A percentile compares a stretch with the other conserved stretches of the same genome.
phyloP scores from a whole-genome alignment of 2,113 vertebrate species.

The Scytalopus superciliaris region DNA sequence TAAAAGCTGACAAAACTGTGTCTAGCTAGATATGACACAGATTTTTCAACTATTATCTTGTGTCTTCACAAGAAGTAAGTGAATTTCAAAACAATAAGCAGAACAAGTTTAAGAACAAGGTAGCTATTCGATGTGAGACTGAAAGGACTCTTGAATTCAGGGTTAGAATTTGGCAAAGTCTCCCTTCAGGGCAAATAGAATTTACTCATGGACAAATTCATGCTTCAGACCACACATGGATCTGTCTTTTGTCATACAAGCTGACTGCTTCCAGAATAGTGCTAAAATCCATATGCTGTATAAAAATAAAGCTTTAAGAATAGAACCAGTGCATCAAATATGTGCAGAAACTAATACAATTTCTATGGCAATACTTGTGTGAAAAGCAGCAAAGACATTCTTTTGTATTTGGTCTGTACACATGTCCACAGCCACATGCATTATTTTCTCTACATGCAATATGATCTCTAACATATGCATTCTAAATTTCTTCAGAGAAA shows the following conservation, averaged over 20 bases:
- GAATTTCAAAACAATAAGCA: background rate
- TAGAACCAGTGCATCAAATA: background rate
- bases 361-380: background rate
- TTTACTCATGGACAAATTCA: background rate
- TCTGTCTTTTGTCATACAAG: background rate
- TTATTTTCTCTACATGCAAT: background rate
- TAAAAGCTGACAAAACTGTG: conserved; percentile 25
- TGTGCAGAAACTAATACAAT: background rate
- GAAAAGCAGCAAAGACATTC: background rate
- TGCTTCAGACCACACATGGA: background rate
- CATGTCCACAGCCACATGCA: background rate
- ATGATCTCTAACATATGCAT: background rate
- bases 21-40: background rate
- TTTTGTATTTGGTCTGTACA: background rate
- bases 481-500: background rate
- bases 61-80: background rate
- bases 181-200: background rate
- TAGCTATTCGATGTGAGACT: background rate
- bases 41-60: background rate
- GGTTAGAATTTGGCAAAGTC: background rate
- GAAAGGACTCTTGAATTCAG: background rate
- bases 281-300: background rate
- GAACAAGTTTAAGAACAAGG: background rate
- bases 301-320: background rate
- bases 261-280: background rate